Conservation (phyloP, 2,113 vertebrate species). For the Cygnus buccinator region DNA sequence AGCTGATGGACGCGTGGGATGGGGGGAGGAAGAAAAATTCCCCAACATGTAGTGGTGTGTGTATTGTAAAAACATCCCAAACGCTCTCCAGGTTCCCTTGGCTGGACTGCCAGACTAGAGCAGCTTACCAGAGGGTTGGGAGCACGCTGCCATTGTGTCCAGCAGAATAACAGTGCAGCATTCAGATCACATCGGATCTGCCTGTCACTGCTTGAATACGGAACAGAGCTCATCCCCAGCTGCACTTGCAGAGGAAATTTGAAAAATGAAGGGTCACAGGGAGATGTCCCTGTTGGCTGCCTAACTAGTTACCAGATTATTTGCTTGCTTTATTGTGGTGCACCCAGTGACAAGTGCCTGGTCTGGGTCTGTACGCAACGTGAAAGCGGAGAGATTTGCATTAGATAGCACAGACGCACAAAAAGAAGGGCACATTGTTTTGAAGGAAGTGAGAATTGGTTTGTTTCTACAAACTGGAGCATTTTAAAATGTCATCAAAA, state of each 20-base stretch:
- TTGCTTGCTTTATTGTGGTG: not conserved
- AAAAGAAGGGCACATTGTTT: not conserved
- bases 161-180: not conserved
- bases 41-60: not conserved
- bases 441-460: conserved; percentile 24
- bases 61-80: not conserved
- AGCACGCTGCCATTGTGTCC: not conserved
- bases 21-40: not conserved
- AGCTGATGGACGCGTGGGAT: not conserved
- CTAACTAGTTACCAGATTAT: not conserved
- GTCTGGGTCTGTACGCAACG: not conserved
- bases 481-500: not conserved
- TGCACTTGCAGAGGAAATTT: not conserved
- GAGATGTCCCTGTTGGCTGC: conserved; percentile 3
- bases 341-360: not conserved
- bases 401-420: not conserved
- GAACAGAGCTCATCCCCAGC: not conserved
- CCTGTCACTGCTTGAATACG: not conserved
- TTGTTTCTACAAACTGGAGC: conserved; percentile 27
- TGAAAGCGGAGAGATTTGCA: not conserved
- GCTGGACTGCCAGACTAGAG: not conserved
- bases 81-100: not conserved
- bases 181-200: not conserved
- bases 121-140: not conserved
- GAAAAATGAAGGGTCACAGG: not conserved